Evolutionary conservation across 2,888 invertebrate genomes (phyloP).

Genomic region (Dryomyza anilis): DNA sequence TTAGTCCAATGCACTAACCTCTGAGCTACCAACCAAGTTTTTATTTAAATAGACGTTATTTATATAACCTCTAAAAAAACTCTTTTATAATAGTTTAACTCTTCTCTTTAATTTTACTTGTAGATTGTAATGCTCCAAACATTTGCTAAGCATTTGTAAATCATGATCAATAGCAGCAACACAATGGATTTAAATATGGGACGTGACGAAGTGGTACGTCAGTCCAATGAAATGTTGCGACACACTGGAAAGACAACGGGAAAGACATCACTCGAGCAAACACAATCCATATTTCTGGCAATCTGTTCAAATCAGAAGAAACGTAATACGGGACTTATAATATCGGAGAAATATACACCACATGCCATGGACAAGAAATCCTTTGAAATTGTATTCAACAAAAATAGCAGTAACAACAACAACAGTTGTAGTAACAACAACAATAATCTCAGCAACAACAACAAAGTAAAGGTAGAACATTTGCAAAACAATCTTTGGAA

Average conservation of each 20-base stretch:
- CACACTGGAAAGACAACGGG: constrained; percentile 30
- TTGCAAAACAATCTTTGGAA: too few species aligned
- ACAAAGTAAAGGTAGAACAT: too few species aligned
- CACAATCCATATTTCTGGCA: neutral
- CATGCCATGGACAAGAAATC: constrained; percentile 17
- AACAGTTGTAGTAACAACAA: constrained; percentile 36
- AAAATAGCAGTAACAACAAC: constrained; percentile 27
- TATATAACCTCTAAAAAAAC: neutral
- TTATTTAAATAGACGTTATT: neutral
- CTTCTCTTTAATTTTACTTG: too few species aligned
- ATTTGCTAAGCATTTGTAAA: too few species aligned
- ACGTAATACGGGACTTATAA: neutral
- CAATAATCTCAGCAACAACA: constrained; percentile 38
- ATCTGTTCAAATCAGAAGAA: constrained; percentile 5
- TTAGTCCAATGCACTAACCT: constrained; percentile 1
- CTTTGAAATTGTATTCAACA: constrained; percentile 6
- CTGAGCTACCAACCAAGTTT: too few species aligned
- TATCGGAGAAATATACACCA: constrained; percentile 9
- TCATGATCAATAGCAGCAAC: constrained; percentile 40
- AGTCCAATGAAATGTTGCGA: constrained; percentile 31
- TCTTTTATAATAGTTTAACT: neutral
- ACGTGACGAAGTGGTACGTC: constrained; percentile 11
- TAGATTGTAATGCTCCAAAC: too few species aligned
- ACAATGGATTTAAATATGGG: constrained; percentile 32
- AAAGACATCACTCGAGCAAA: neutral